phyloP scores from a whole-genome alignment of 2,113 vertebrate species.

The Chaenocephalus aceratus region DNA sequence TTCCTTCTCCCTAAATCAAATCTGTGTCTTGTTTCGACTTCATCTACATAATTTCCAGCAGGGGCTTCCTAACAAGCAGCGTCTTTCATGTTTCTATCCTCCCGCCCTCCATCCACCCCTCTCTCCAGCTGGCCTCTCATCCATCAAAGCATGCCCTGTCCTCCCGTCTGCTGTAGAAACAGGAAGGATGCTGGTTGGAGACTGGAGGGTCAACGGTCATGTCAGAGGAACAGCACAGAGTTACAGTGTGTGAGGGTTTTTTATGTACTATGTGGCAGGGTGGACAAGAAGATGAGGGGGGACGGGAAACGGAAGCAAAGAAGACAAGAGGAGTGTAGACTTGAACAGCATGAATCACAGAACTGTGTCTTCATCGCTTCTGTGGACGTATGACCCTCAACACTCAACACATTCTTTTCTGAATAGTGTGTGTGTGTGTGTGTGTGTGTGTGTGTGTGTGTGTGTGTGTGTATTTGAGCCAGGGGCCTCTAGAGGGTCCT shows the following conservation, averaged over 20 bases:
- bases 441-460: constrained; percentile 30
- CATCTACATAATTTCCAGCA: constrained; percentile 86
- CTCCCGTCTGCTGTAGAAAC: constrained; percentile 64
- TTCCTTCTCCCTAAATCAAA: constrained; percentile 73
- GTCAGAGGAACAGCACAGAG: constrained; percentile 60
- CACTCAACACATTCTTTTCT: constrained; percentile 38
- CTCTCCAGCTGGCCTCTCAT: constrained; percentile 73
- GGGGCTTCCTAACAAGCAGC: constrained; percentile 77
- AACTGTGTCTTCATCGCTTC: constrained; percentile 46
- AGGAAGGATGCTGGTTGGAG: constrained; percentile 74
- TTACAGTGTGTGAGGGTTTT: constrained; percentile 61
- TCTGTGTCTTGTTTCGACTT: constrained; percentile 75
- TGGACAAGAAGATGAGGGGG: constrained; percentile 40
- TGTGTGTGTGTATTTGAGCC: constrained; percentile 22
- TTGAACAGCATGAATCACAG: constrained; percentile 46
- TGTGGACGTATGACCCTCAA: constrained; percentile 46
- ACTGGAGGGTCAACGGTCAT: constrained; percentile 70
- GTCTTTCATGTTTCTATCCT: constrained; percentile 76
- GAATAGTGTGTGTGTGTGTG: constrained; percentile 15
- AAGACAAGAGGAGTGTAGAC: constrained; percentile 50
- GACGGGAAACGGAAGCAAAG: constrained; percentile 34
- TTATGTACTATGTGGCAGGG: constrained; percentile 35
- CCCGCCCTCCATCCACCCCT: constrained; percentile 47
- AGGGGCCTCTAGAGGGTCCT: constrained; percentile 39
- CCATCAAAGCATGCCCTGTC: constrained; percentile 83